phyloP scores from a whole-genome alignment of 2,113 vertebrate species.

The Thamnaconus septentrionalis region DNA sequence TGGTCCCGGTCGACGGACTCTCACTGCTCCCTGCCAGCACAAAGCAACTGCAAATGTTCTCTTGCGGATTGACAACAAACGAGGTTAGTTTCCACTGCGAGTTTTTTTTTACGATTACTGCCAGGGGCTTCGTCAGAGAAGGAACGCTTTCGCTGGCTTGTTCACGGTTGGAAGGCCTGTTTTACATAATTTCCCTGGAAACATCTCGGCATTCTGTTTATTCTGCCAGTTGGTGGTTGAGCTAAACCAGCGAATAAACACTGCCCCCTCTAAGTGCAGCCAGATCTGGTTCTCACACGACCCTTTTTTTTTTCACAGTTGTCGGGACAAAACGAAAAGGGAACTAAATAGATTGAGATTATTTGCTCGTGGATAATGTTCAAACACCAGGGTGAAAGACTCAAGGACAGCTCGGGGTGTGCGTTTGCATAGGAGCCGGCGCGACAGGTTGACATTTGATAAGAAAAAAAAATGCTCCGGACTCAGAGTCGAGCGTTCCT shows the following conservation, averaged over 20 bases:
- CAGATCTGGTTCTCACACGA: slow-evolving; percentile 32
- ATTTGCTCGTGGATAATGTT: slow-evolving; percentile 35
- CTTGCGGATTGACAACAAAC: slow-evolving; percentile 18
- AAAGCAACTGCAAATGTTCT: slow-evolving; percentile 55
- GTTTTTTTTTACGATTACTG: slow-evolving; percentile 9
- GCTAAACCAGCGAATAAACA: slow-evolving; percentile 22
- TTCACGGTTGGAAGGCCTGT: background rate
- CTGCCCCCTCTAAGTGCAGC: slow-evolving; percentile 31
- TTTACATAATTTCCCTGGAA: slow-evolving; percentile 24
- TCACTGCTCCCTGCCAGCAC: slow-evolving; percentile 24
- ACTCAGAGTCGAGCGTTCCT: too few relatives aligned
- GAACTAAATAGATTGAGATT: slow-evolving; percentile 25
- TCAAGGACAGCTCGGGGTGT: slow-evolving; percentile 2
- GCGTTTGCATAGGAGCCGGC: too few relatives aligned
- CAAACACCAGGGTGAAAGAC: slow-evolving; percentile 16
- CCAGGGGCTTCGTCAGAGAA: slow-evolving; percentile 1
- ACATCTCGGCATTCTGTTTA: background rate
- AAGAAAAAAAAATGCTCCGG: too few relatives aligned
- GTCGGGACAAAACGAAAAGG: slow-evolving; percentile 31
- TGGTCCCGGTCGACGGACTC: slow-evolving; percentile 6
- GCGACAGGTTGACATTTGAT: too few relatives aligned
- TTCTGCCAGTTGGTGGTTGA: slow-evolving; percentile 30
- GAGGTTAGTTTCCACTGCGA: slow-evolving; percentile 38
- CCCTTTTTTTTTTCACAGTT: slow-evolving; percentile 5
- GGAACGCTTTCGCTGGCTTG: background rate